Evolutionary conservation across 2,797 vertebrate genomes (phyloP).

Genomic region (Danio albolineatus): DNA sequence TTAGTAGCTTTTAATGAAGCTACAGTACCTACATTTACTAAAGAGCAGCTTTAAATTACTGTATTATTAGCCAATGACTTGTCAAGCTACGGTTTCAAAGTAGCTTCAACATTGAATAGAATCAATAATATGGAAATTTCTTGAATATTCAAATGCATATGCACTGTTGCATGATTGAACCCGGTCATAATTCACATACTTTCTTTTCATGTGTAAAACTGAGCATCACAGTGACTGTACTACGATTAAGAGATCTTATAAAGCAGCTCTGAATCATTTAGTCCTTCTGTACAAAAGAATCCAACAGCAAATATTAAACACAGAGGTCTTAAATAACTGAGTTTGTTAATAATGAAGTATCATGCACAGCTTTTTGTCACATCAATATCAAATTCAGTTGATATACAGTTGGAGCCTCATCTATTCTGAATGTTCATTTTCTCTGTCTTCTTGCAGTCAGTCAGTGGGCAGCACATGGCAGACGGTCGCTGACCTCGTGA

Average conservation of each 20-base stretch:
- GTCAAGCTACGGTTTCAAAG: constrained; percentile 17
- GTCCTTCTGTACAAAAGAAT: neutral
- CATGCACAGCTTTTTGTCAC: neutral
- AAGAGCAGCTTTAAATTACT: constrained; percentile 7
- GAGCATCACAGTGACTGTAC: neutral
- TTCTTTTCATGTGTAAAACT: neutral
- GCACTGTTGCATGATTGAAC: constrained; percentile 37
- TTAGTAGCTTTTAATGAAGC: neutral
- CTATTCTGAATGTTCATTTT: neutral
- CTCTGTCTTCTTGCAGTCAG: constrained; percentile 77
- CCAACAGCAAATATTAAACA: neutral
- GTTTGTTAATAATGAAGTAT: neutral
- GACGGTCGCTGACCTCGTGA: constrained; percentile 89
- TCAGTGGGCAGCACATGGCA: constrained; percentile 89
- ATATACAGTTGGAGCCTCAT: neutral
- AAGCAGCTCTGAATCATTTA: neutral
- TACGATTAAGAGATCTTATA: neutral
- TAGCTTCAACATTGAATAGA: constrained; percentile 9
- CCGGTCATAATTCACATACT: neutral
- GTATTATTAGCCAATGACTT: neutral
- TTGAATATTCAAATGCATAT: neutral
- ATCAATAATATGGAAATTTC: constrained; percentile 10
- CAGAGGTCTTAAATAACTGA: neutral
- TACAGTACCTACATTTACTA: neutral
- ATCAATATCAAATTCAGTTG: neutral